phyloP scores from a whole-genome alignment of 1,140 invertebrate genomes.

The Tetranychus urticae region DNA sequence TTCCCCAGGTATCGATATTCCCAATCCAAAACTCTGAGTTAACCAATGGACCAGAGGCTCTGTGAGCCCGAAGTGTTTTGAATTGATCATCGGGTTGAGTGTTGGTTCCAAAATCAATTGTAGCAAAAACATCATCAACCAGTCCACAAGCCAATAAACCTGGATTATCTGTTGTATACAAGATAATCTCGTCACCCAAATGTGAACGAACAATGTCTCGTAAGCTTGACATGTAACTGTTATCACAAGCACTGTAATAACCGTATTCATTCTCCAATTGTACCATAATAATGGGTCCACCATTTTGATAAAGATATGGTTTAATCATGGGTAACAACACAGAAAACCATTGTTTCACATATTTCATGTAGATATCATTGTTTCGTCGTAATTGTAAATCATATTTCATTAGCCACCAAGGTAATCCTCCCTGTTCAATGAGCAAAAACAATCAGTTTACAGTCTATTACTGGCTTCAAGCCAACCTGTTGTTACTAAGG shows the following conservation, averaged over 20 bases:
- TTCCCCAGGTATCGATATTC: conserved; percentile 37
- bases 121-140: conserved; percentile 38
- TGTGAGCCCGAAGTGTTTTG: conserved; percentile 24
- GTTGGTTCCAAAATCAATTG: conserved; percentile 43
- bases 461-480: too few species aligned
- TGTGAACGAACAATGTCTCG: conserved; percentile 1
- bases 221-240: conserved; percentile 5
- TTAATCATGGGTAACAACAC: conserved; percentile 19
- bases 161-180: conserved; percentile 11
- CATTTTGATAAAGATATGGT: conserved; percentile 21
- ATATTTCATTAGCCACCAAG: conserved; percentile 18
- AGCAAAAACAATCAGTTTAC: too few species aligned
- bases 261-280: conserved; percentile 17
- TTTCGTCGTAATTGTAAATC: conserved; percentile 12
- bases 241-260: conserved; percentile 13
- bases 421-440: conserved; percentile 17
- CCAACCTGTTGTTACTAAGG: too few species aligned
- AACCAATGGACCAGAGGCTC: conserved; percentile 38
- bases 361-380: conserved; percentile 16
- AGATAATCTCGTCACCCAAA: conserved; percentile 8
- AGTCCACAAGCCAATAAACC: conserved; percentile 31
- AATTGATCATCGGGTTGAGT: conserved; percentile 1
- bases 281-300: conserved; percentile 23
- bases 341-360: conserved; percentile 19
- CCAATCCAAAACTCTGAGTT: conserved; percentile 78